Base-by-base conservation (phyloP, 2,888 invertebrate species). In the Pammene aurita region DNA sequence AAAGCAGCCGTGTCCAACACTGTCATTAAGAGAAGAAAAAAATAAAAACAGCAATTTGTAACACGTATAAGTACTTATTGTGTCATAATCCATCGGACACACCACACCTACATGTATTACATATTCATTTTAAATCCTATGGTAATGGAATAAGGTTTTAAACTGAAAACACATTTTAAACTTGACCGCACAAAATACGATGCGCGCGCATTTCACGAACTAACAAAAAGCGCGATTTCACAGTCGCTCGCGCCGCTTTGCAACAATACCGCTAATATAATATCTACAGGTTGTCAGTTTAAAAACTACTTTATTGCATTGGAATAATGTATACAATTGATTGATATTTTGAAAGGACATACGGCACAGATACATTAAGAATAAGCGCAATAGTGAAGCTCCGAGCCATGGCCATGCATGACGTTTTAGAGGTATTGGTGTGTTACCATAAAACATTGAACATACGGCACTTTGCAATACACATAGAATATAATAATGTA, bases 171-270 rank as follows among this genome's bases (percentile, higher is more conserved):
- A 41, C 5, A 7, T 38, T n/a, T n/a, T 35, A 44, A 11, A 50
- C 16, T 50, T 48, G 41, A 62, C 52, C 18, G n/a, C 50, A 68
- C 10, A 58, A 38, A 46, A 44, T n/a, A 38, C 35, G 63, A 57
- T 63, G 57, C 57, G 57, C 57, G 57, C 67, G 9, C 26, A 54
- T 54, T 48, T 14, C 18, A 6, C 9, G 11, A 60, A 69, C 44
- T 34, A 26, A 58, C 54, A 65, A 65, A 63, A 54, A 16, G 46
- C 44, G 38, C 57, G 60, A 69, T 64, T 65, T 65, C 58, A 69
- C 16, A 55, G 60, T 54, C 16, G 26, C 38, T 64, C 52, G 58
- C 46, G 44, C 54, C 34, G 41, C 44, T 26, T 57, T 50, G 50
- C 57, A 44, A 26, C 4, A 26, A 2, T 26, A 44, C 13, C 44